A percentile compares a stretch with the other conserved stretches of the same genome.
Conservation (phyloP, 2,888 invertebrate species). For the Argyresthia goedartella region DNA sequence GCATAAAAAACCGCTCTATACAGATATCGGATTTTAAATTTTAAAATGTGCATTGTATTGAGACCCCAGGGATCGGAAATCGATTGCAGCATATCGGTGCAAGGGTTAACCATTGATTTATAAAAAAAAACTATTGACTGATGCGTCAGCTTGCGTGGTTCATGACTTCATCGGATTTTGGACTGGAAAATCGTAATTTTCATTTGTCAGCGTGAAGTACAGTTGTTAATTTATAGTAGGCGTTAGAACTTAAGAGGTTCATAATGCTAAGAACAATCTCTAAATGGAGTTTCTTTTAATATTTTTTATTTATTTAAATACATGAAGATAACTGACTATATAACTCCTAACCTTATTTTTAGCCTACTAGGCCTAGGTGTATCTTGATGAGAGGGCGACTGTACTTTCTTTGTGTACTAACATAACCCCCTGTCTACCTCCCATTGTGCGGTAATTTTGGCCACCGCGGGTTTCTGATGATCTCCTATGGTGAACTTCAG, state of each 20-base stretch:
- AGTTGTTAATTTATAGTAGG: no score
- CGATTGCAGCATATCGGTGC: conserved; percentile 57
- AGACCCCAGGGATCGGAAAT: conserved; percentile 54
- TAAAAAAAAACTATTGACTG: conserved; percentile 53
- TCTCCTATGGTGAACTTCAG: conserved; percentile 29
- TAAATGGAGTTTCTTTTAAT: no score
- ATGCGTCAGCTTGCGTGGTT: conserved; percentile 55
- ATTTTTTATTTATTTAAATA: no score
- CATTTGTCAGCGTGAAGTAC: no score
- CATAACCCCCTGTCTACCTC: conserved; percentile 15
- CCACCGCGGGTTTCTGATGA: conserved; percentile 37
- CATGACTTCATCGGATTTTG: conserved; percentile 7
- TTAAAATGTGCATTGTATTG: conserved; percentile 71
- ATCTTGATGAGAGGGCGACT: no score
- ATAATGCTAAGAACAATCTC: no score
- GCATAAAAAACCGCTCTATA: conserved; percentile 53
- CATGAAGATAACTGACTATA: no score
- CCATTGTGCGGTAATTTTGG: conserved; percentile 46
- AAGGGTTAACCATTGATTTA: conserved; percentile 67
- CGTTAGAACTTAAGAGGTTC: no score
- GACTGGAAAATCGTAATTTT: no score
- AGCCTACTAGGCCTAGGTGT: no score
- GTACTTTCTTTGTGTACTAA: no score
- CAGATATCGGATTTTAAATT: conserved; percentile 72
- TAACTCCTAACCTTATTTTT: no score